These are phyloP conservation scores for Sebastes nivosus DNA, from an alignment of 2,797 vertebrate species.

Conservation along the genomic window DNA sequence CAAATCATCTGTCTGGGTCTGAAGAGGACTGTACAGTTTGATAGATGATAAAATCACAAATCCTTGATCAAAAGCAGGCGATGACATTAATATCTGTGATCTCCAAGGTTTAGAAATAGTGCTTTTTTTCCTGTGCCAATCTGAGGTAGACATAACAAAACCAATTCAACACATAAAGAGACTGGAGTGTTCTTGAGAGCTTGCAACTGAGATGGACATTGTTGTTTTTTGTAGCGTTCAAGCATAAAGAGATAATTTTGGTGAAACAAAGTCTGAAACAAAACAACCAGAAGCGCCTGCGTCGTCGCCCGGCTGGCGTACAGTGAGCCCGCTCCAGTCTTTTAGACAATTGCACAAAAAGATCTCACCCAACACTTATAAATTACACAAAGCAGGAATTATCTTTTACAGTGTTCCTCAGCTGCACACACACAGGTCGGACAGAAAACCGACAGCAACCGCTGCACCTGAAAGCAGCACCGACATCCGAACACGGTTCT, in stretches of 20 bases:
- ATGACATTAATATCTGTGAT: conserved; percentile 37
- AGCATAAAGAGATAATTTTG: conserved; percentile 21
- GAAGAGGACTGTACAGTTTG: conserved; percentile 50
- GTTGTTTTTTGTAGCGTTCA: conserved; percentile 20
- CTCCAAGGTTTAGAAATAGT: conserved; percentile 60
- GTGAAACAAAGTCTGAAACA: conserved; percentile 34
- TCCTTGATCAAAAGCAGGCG: conserved; percentile 33
- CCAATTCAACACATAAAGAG: conserved; percentile 43
- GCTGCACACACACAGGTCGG: conserved; percentile 32
- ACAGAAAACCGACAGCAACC: conserved; percentile 26
- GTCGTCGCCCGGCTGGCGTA: conserved; percentile 18
- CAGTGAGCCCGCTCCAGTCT: conserved; percentile 57
- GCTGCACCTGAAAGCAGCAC: conserved; percentile 58
- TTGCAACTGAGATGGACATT: conserved; percentile 52
- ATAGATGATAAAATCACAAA: conserved; percentile 31
- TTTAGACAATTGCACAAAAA: conserved; percentile 52
- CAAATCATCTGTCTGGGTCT: conserved; percentile 57
- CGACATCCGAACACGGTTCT: conserved; percentile 17
- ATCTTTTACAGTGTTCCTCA: conserved; percentile 50
- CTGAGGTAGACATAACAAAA: conserved; percentile 79
- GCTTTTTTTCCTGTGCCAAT: conserved; percentile 74
- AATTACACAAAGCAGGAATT: conserved; percentile 57
- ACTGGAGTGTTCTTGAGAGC: conserved; percentile 22
- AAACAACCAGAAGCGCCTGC: conserved; percentile 17
- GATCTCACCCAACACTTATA: conserved; percentile 48